A percentile compares a stretch with the other conserved stretches of the same genome.
Conservation (phyloP, 2,113 vertebrate genomes). For the Percina caprodes region DNA sequence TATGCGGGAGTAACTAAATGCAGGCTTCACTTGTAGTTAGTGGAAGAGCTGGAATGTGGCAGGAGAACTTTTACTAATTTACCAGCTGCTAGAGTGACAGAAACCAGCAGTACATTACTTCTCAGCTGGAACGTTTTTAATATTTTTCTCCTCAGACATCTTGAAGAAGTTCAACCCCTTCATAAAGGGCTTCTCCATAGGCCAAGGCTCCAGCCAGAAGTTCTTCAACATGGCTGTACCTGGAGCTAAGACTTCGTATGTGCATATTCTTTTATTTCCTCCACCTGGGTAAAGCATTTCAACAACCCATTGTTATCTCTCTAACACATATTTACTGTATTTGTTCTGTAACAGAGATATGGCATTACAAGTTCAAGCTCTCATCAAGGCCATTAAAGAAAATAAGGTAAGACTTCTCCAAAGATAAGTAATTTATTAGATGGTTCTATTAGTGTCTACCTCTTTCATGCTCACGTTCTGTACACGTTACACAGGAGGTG, state of each 20-base stretch:
- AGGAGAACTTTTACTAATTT: not conserved
- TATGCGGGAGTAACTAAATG: not conserved
- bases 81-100: not conserved
- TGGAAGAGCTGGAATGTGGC: not conserved
- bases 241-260: constrained; percentile 86
- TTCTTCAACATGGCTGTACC: constrained; percentile 88
- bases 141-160: constrained; percentile 85
- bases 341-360: constrained; percentile 81
- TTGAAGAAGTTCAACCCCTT: constrained; percentile 90
- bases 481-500: constrained; percentile 81
- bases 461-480: not conserved
- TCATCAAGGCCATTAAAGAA: constrained; percentile 86
- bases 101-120: not conserved
- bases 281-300: not conserved
- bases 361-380: constrained; percentile 80
- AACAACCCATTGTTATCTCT: not conserved
- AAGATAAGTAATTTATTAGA: not conserved
- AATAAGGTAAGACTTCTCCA: constrained; percentile 79
- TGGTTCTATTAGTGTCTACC: not conserved
- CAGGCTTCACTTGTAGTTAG: not conserved
- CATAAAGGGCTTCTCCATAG: constrained; percentile 88
- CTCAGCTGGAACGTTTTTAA: not conserved
- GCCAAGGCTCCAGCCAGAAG: constrained; percentile 64
- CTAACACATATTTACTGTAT: not conserved
- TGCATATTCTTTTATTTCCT: constrained; percentile 4